phyloP scores from a whole-genome alignment of 2,797 vertebrate species.

The Arctocebus calabarensis region DNA sequence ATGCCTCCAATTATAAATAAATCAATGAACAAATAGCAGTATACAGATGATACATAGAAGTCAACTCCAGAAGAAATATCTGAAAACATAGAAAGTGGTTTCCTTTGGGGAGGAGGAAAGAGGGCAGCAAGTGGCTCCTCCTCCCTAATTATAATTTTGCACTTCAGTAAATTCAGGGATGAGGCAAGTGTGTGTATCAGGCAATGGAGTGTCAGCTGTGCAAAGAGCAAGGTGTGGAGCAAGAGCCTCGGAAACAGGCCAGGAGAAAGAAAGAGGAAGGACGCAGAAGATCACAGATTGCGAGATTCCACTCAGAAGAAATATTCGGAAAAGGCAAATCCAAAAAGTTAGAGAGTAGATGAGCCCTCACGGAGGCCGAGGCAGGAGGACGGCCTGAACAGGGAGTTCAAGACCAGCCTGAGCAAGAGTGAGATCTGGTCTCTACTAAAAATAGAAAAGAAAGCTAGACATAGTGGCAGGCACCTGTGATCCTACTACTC shows the following conservation, averaged over 20 bases:
- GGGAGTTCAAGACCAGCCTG: too few relatives aligned
- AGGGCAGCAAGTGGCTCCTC: background rate
- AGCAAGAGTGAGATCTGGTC: too few relatives aligned
- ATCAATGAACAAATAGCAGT: background rate
- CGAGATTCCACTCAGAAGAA: background rate
- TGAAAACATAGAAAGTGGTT: background rate
- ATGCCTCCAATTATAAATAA: background rate
- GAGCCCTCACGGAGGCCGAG: too few relatives aligned
- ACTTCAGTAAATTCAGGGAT: background rate
- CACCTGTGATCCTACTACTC: too few relatives aligned
- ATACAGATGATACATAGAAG: background rate
- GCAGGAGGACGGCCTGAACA: too few relatives aligned
- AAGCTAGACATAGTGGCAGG: too few relatives aligned
- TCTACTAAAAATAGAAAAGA: too few relatives aligned
- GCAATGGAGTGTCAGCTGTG: background rate
- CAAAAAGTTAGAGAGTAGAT: background rate
- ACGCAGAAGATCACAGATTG: background rate
- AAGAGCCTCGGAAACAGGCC: background rate
- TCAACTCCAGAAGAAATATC: background rate
- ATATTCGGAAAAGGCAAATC: background rate
- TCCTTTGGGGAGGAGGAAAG: background rate
- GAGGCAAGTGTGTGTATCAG: background rate
- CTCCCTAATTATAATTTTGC: background rate
- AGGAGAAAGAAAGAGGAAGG: background rate
- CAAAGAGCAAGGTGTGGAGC: background rate